A percentile compares a stretch with the other conserved stretches of the same genome.
phyloP scores from a whole-genome alignment of 2,113 vertebrate species.

The Dicerorhinus sumatrensis region DNA sequence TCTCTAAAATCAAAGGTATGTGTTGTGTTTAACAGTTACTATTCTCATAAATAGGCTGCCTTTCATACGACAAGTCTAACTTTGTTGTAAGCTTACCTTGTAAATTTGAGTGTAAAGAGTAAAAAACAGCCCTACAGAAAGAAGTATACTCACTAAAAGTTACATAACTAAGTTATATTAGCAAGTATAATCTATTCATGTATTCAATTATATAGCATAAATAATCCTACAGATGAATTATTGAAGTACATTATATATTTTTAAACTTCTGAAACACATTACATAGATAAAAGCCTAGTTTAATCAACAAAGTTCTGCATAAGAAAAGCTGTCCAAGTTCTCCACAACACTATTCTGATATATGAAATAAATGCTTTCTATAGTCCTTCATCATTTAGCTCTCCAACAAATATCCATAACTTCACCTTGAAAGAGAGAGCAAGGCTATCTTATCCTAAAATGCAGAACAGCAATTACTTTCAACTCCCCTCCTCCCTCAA shows the following conservation, averaged over 20 bases:
- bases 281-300: constrained; percentile 5
- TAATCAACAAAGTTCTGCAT: neutral
- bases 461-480: neutral
- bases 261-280: constrained; percentile 16
- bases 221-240: neutral
- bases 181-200: neutral
- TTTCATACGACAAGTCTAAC: neutral
- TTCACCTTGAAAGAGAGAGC: neutral
- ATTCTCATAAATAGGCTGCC: neutral
- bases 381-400: neutral
- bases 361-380: neutral
- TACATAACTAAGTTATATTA: neutral
- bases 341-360: neutral
- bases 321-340: neutral
- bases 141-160: neutral
- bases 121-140: neutral
- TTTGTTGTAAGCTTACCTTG: neutral
- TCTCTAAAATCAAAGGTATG: neutral
- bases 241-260: neutral
- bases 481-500: neutral
- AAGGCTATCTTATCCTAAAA: neutral
- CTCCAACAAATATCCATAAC: neutral
- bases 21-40: neutral
- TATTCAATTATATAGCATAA: constrained; percentile 8
- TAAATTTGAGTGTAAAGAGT: constrained; percentile 3